Percentiles rank a stretch among this genome's conserved stretches.
phyloP scores from a whole-genome alignment of 2,797 vertebrate genomes.

The Ibycter americanus region DNA sequence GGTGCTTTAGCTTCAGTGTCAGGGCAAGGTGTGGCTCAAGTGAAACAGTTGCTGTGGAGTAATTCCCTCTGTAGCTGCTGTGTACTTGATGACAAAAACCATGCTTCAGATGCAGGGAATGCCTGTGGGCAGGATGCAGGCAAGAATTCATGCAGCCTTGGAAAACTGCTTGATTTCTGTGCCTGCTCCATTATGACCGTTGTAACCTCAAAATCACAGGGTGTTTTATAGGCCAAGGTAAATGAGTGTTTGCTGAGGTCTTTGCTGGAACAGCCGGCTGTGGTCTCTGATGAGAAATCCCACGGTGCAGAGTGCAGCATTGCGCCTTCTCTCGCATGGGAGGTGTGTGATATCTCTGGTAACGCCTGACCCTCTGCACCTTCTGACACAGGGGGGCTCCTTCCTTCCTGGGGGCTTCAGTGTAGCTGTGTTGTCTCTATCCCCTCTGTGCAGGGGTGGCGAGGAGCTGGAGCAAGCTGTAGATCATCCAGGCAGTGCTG shows the following conservation, averaged over 20 bases:
- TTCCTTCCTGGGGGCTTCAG: background rate
- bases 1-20: background rate
- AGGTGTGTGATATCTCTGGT: background rate
- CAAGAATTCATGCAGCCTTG: background rate
- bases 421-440: fast-evolving
- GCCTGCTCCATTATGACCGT: background rate
- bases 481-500: background rate
- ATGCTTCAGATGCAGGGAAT: background rate
- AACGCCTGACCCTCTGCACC: background rate
- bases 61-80: background rate
- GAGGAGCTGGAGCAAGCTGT: background rate
- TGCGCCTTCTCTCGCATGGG: fast-evolving
- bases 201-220: slow-evolving; percentile 11
- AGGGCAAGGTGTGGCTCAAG: background rate
- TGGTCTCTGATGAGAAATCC: fast-evolving
- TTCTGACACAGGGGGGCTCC: fast-evolving
- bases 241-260: background rate
- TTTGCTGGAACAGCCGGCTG: fast-evolving
- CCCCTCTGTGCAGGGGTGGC: background rate
- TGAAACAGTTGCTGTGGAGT: background rate
- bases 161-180: background rate
- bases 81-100: background rate
- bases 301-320: fast-evolving
- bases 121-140: background rate
- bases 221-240: slow-evolving; percentile 25